Conservation (phyloP, 2,888 invertebrate genomes). For the Heliconius ismenius region DNA sequence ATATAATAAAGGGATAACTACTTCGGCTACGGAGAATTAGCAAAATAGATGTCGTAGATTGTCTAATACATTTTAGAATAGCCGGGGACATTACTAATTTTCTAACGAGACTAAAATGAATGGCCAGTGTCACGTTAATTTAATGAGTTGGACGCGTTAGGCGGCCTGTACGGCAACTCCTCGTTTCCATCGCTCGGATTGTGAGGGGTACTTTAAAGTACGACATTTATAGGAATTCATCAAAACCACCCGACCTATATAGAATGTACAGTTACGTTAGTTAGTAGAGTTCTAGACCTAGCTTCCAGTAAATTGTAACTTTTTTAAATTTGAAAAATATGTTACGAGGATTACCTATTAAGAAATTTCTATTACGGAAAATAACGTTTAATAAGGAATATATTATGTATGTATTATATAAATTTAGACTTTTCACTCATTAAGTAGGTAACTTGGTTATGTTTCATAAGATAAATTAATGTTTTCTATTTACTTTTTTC, state of each 20-base stretch:
- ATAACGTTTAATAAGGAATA: not conserved
- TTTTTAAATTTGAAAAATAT: not conserved
- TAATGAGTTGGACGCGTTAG: not conserved
- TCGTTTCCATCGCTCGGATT: not conserved
- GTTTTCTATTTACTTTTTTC: not conserved
- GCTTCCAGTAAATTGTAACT: not conserved
- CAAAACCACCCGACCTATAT: not conserved
- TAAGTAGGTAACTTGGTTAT: not conserved
- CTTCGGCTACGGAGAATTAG: too few relatives aligned
- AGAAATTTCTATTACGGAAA: not conserved
- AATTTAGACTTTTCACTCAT: not conserved
- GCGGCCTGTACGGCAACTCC: not conserved
- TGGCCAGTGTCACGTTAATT: not conserved
- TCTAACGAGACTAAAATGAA: not conserved
- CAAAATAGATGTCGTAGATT: not conserved
- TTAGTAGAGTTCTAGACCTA: not conserved
- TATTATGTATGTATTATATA: not conserved
- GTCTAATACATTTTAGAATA: not conserved
- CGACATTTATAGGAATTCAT: not conserved
- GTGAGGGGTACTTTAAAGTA: not conserved
- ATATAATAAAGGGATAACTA: not conserved
- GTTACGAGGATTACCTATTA: not conserved
- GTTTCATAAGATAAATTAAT: not conserved
- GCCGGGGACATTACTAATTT: not conserved
- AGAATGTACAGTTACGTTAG: too few relatives aligned